Evolutionary conservation across 1,140 invertebrate genomes (phyloP).

Genomic region (Streblospio benedicti): DNA sequence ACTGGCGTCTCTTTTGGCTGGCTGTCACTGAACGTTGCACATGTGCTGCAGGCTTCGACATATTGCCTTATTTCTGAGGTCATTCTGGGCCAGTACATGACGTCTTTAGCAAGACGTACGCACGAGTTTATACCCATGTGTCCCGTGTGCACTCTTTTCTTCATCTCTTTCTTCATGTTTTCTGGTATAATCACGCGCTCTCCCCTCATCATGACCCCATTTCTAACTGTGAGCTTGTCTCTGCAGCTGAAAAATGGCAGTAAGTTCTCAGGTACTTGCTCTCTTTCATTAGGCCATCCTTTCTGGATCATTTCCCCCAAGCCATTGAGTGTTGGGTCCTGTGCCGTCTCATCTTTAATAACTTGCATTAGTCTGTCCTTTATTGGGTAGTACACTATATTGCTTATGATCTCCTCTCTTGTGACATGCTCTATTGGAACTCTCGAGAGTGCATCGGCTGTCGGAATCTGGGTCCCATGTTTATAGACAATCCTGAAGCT

Average conservation of each 20-base stretch:
- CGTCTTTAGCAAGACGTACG: background rate
- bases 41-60: background rate
- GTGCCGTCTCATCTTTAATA: too few relatives aligned
- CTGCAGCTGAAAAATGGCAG: too few relatives aligned
- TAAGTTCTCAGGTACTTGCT: too few relatives aligned
- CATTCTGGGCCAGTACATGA: background rate
- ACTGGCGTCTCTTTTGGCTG: background rate
- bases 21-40: background rate
- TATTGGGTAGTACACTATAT: too few relatives aligned
- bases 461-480: conserved; percentile 41
- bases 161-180: background rate
- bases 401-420: too few relatives aligned
- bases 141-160: background rate
- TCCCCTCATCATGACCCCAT: background rate
- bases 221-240: too few relatives aligned
- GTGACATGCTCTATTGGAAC: too few relatives aligned
- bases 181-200: background rate
- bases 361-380: too few relatives aligned
- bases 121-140: conserved; percentile 4
- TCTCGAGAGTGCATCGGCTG: conserved; percentile 30
- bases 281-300: too few relatives aligned
- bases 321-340: too few relatives aligned
- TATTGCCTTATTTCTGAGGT: background rate
- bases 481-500: conserved; percentile 43
- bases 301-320: too few relatives aligned